Percentiles rank a stretch among this genome's conserved stretches.
Evolutionary conservation across 2,797 vertebrate genomes (phyloP).

Genomic region (Microchirus variegatus): DNA sequence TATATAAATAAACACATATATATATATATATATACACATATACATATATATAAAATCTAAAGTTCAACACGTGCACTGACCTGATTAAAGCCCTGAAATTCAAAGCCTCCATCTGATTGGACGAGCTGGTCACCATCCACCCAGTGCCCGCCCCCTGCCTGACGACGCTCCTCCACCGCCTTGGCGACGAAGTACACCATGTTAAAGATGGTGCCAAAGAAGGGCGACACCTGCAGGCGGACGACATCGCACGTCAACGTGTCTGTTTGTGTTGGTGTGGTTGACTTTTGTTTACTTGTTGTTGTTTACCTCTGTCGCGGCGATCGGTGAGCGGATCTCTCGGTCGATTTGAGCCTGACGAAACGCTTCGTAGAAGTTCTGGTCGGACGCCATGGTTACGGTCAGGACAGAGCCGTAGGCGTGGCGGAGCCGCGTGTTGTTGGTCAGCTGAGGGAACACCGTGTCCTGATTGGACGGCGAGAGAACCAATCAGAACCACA

Average conservation of each 20-base stretch:
- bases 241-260: neutral
- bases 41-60: no score
- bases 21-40: no score
- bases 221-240: constrained; percentile 84
- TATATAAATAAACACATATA: no score
- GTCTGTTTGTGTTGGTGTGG: neutral
- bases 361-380: constrained; percentile 82
- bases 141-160: constrained; percentile 77
- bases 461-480: constrained; percentile 74
- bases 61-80: neutral
- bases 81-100: constrained; percentile 84
- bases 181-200: constrained; percentile 84
- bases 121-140: constrained; percentile 76
- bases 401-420: constrained; percentile 90
- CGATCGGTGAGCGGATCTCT: constrained; percentile 57
- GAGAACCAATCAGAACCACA: neutral
- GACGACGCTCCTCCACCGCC: constrained; percentile 73
- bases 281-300: no score
- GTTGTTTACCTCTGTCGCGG: constrained; percentile 56
- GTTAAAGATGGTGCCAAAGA: constrained; percentile 93
- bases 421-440: constrained; percentile 81
- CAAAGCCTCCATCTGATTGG: constrained; percentile 73
- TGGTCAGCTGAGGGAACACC: constrained; percentile 76
- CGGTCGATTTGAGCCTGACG: constrained; percentile 58
- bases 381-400: constrained; percentile 84